These are phyloP conservation scores for Takifugu flavidus DNA, from an alignment of 2,113 vertebrate genomes.

Conservation along the genomic window DNA sequence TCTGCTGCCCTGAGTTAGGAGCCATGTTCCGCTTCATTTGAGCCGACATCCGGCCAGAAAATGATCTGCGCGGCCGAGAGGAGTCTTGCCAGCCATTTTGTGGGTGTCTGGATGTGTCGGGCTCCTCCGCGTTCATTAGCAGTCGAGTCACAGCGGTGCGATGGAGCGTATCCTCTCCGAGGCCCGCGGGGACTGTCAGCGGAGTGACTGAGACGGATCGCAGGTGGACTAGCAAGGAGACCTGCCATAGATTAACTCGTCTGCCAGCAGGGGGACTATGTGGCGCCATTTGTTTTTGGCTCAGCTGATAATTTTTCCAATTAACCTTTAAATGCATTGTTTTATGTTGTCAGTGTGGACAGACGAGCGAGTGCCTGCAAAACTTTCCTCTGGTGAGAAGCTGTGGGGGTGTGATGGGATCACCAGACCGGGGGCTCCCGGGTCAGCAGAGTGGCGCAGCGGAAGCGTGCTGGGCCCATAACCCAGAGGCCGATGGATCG, in stretches of 20 bases:
- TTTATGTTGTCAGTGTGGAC: constrained; percentile 52
- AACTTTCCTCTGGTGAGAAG: constrained; percentile 30
- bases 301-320: constrained; percentile 95
- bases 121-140: constrained; percentile 69
- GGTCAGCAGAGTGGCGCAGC: constrained; percentile 79
- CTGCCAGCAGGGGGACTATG: constrained; percentile 67
- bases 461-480: constrained; percentile 84
- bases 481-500: constrained; percentile 84
- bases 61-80: constrained; percentile 44
- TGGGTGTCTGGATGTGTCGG: constrained; percentile 51
- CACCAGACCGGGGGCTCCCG: too few relatives aligned
- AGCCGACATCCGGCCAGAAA: constrained; percentile 62
- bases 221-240: constrained; percentile 72
- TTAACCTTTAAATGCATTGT: constrained; percentile 85
- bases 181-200: constrained; percentile 69
- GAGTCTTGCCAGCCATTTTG: constrained; percentile 56
- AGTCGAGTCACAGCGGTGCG: constrained; percentile 58
- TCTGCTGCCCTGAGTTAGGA: constrained; percentile 36
- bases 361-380: constrained; percentile 20
- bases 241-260: constrained; percentile 81
- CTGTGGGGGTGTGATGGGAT: too few relatives aligned
- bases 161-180: constrained; percentile 71
- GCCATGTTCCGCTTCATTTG: constrained; percentile 70
- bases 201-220: constrained; percentile 89
- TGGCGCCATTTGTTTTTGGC: constrained; percentile 69